Percentiles rank a stretch among this genome's conserved stretches.
These are phyloP conservation scores for Eidolon dupreanum DNA, from an alignment of 2,797 vertebrate species.

Conservation along the genomic window DNA sequence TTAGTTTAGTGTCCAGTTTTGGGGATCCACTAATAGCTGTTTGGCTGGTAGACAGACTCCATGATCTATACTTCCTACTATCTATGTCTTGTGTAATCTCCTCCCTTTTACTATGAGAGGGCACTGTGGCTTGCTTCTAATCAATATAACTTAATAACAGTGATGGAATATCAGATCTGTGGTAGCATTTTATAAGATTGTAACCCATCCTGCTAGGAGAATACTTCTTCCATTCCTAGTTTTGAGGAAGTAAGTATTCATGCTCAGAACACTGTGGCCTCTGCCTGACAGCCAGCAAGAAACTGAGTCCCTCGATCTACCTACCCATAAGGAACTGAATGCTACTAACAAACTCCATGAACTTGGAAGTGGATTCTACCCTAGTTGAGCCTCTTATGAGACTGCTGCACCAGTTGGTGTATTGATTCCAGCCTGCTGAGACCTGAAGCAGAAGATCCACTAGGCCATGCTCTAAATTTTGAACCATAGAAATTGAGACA, in stretches of 20 bases:
- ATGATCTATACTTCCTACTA: background rate
- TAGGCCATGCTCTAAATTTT: background rate
- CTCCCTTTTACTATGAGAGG: background rate
- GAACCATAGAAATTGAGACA: background rate
- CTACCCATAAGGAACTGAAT: background rate
- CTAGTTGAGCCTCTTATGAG: background rate
- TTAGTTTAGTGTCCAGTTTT: background rate
- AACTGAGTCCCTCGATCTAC: background rate
- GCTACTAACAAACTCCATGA: background rate
- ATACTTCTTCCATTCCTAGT: background rate
- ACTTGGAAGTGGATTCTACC: background rate
- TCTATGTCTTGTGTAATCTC: background rate
- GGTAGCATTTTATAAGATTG: background rate
- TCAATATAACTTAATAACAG: background rate
- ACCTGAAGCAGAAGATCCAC: background rate
- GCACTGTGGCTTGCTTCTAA: background rate
- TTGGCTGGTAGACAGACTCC: background rate
- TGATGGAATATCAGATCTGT: background rate
- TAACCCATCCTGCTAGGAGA: background rate
- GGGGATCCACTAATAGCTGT: background rate
- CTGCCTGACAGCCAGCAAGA: background rate
- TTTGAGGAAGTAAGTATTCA: background rate
- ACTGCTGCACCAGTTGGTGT: background rate
- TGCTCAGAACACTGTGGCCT: background rate
- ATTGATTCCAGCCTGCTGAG: background rate